Evolutionary conservation across 2,113 vertebrate genomes (phyloP).

Genomic region (Sebastes fasciatus): DNA sequence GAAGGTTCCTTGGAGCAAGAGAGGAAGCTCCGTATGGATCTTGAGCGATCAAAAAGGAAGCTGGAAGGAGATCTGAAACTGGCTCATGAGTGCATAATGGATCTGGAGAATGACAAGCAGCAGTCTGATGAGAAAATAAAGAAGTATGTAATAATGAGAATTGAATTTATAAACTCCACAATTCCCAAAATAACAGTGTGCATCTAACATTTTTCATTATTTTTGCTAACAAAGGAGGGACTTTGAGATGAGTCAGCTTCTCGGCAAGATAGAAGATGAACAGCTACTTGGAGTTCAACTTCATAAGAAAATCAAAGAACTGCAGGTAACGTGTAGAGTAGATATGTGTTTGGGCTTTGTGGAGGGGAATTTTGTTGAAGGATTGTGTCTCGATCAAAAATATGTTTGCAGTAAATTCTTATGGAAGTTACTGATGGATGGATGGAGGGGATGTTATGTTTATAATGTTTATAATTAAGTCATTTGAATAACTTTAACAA

Average conservation of each 20-base stretch:
- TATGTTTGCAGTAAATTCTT: neutral
- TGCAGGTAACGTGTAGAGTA: constrained; percentile 75
- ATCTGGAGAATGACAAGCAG: constrained; percentile 81
- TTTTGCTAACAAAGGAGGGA: constrained; percentile 81
- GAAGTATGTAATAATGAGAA: constrained; percentile 59
- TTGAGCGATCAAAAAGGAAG: constrained; percentile 83
- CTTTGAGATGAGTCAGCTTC: constrained; percentile 86
- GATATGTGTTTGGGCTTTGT: neutral
- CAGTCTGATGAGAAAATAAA: constrained; percentile 79
- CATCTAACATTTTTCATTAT: neutral
- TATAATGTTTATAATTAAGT: neutral
- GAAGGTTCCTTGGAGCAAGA: constrained; percentile 91
- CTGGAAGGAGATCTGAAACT: constrained; percentile 78
- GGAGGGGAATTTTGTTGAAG: neutral
- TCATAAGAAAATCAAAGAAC: constrained; percentile 88
- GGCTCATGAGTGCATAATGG: constrained; percentile 77
- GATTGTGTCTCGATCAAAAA: neutral
- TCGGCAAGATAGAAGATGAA: constrained; percentile 87
- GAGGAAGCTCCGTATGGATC: constrained; percentile 87
- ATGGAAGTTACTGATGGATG: neutral
- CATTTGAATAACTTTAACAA: neutral
- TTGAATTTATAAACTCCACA: neutral
- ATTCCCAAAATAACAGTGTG: neutral
- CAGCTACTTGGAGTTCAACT: constrained; percentile 83
- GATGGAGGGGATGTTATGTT: neutral